Conservation (phyloP, 1,140 invertebrate genomes). For the Lycorma delicatula region DNA sequence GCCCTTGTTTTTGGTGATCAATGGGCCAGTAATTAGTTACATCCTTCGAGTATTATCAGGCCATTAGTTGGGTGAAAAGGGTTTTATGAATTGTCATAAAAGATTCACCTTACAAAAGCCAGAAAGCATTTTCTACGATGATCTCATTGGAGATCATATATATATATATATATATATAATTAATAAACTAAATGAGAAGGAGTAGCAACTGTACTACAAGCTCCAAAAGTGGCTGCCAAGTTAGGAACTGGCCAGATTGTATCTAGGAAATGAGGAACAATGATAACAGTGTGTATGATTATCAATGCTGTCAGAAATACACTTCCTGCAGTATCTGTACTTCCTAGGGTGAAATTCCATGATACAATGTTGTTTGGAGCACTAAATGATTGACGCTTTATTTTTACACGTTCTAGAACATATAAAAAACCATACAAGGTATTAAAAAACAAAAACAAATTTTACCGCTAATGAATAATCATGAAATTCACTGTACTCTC, state of each 20-base stretch:
- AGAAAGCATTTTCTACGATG: conserved; percentile 23
- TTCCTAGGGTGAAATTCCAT: conserved; percentile 28
- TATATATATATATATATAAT: too few relatives aligned
- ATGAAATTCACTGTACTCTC: too few relatives aligned
- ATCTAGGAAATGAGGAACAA: conserved; percentile 28
- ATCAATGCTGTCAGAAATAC: conserved; percentile 29
- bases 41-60: too few relatives aligned
- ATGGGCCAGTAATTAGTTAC: too few relatives aligned
- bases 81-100: conserved; percentile 33
- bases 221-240: conserved; percentile 29
- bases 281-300: conserved; percentile 26
- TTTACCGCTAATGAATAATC: background rate
- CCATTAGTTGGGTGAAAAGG: too few relatives aligned
- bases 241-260: conserved; percentile 25
- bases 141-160: conserved; percentile 15
- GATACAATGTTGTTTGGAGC: conserved; percentile 29
- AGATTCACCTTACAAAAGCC: conserved; percentile 30
- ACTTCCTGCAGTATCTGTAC: conserved; percentile 33
- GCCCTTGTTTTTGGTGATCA: too few relatives aligned
- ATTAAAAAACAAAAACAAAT: background rate
- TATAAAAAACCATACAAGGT: background rate
- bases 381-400: conserved; percentile 18
- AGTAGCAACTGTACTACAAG: conserved; percentile 29
- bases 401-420: conserved; percentile 7
- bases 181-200: conserved; percentile 30